Evolutionary conservation across 2,888 invertebrate genomes (phyloP), one percentile per base, ranked within the genome.

Genomic region (Macaria notata): DNA sequence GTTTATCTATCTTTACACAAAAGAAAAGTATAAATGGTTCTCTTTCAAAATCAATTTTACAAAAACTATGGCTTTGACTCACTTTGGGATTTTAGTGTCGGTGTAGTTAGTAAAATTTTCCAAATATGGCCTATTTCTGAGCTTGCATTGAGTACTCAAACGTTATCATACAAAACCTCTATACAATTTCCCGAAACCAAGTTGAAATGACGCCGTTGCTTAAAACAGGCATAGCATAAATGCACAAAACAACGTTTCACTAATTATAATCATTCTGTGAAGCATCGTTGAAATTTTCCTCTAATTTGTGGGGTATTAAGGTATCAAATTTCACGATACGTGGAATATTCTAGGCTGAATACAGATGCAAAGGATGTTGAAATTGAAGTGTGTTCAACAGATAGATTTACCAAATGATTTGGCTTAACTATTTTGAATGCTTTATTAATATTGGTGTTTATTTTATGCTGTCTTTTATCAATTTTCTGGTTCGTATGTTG

Each of bases 261-360:
- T 54, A 58, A 58, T 74, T 72, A 71, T 75, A 70, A 77, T 67
- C 60, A 73, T 75, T 73, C 71, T 69, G 68, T 68, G 60, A 64
- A 68, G 69, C 69, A 65, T 68, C 71, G 69, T 73, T 70, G 64
- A 62, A 67, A 71, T 70, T 68, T 67, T 64, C 66, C 63, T 65
- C 68, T 66, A 70, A 72, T 72, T 73, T 73, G 65, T 51, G 61
- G 48, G 63, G 61, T 66, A 67, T 63, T 59, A 59, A 61, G 51
- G 57, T 62, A 61, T 64, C 59, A 59, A 59, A 54, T 59, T 66
- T 59, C 50, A 49, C 46, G 49, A 53, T 49, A 51, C 42, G 29
- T 31, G 45, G 33, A 45, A 50, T 46, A 8, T 19, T 6, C 36
- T 30, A 50, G 36, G 44, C n/a, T 44, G 7, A 9, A 5, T 41